These are phyloP conservation scores for Urophycis tenuis DNA, from an alignment of 2,797 vertebrate genomes.

Conservation along the genomic window DNA sequence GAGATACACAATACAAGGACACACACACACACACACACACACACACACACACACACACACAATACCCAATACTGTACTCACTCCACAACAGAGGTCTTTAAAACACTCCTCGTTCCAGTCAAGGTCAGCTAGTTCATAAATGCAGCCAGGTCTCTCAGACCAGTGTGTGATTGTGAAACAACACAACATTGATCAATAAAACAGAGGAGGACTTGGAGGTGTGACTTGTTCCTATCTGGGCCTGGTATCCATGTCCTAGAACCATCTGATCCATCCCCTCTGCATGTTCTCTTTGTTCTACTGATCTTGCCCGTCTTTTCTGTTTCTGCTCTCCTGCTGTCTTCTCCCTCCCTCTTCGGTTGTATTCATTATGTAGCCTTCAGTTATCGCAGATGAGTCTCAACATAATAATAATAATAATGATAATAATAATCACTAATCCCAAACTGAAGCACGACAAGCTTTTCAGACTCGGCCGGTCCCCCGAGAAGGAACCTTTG, in stretches of 20 bases:
- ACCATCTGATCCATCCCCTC: conserved; percentile 6
- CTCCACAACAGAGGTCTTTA: conserved; percentile 68
- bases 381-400: neutral
- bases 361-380: neutral
- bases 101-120: conserved; percentile 72
- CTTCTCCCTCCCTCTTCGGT: neutral
- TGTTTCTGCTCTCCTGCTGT: no score
- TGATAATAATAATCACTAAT: no score
- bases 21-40: conserved; percentile 57
- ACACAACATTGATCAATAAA: neutral
- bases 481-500: neutral
- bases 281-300: neutral
- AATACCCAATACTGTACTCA: conserved; percentile 37
- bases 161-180: conserved; percentile 10
- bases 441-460: neutral
- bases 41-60: conserved; percentile 14
- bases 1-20: conserved; percentile 31
- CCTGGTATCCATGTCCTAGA: neutral
- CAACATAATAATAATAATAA: no score
- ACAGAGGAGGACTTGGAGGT: neutral
- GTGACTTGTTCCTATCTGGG: neutral
- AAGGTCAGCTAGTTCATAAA: conserved; percentile 78
- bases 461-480: neutral
- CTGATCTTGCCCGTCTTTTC: neutral
- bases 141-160: conserved; percentile 54